phyloP scores from a whole-genome alignment of 2,888 invertebrate genomes.

The Apamea sordens region DNA sequence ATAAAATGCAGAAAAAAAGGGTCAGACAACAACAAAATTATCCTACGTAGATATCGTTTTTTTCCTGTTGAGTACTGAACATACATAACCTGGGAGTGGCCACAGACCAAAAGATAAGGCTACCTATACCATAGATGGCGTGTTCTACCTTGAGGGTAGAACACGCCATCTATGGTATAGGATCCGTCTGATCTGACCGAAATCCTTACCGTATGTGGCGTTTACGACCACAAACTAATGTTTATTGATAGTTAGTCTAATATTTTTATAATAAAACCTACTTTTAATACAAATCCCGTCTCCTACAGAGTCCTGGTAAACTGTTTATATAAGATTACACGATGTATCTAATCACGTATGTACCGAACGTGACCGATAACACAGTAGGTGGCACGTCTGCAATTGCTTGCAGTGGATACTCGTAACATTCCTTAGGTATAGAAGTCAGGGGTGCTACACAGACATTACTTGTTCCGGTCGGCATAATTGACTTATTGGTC shows the following conservation, averaged over 20 bases:
- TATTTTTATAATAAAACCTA: not conserved
- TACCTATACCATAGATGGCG: not conserved
- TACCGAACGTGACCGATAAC: constrained; percentile 59
- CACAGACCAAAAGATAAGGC: too few relatives aligned
- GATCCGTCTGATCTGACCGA: not conserved
- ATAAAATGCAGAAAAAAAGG: not conserved
- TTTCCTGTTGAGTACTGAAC: not conserved
- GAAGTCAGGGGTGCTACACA: not conserved
- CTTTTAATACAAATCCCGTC: constrained; percentile 2
- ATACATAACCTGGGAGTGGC: not conserved
- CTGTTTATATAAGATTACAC: constrained; percentile 16
- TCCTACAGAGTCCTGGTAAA: not conserved
- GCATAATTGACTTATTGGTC: too few relatives aligned
- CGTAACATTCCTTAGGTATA: not conserved
- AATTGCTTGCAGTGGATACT: not conserved
- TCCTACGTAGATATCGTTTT: not conserved
- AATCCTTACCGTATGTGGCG: too few relatives aligned
- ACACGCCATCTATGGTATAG: too few relatives aligned
- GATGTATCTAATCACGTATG: constrained; percentile 20
- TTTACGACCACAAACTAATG: too few relatives aligned
- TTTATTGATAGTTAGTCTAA: not conserved
- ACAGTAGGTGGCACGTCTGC: constrained; percentile 36
- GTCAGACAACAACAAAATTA: not conserved
- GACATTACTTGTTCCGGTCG: not conserved
- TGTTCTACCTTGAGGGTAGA: not conserved